Evolutionary conservation across 1,140 invertebrate genomes (phyloP).

Genomic region (Macrosteles quadrilineatus): DNA sequence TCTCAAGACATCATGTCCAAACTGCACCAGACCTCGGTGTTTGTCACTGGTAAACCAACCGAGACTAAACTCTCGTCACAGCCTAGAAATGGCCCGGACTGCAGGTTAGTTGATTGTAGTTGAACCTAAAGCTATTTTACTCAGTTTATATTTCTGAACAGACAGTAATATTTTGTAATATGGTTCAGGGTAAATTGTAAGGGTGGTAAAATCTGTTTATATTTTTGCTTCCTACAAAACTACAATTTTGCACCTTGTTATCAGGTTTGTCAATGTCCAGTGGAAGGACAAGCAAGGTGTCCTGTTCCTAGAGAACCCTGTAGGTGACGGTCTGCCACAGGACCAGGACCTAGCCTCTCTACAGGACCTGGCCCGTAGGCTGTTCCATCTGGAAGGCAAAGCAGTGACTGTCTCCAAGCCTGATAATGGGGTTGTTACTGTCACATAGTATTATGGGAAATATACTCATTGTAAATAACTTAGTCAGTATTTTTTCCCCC

Average conservation of each 20-base stretch:
- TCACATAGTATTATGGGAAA: background rate
- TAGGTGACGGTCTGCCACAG: background rate
- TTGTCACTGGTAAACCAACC: background rate
- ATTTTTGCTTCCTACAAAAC: background rate
- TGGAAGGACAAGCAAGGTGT: constrained; percentile 12
- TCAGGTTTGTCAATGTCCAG: background rate
- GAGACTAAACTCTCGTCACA: background rate
- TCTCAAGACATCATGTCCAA: background rate
- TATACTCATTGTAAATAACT: no score
- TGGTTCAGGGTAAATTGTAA: background rate
- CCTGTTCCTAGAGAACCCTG: constrained; percentile 13
- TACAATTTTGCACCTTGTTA: background rate
- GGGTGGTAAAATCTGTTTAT: background rate
- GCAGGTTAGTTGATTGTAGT: background rate
- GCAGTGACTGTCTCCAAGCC: background rate
- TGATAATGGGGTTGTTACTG: constrained; percentile 1
- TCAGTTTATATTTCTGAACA: background rate
- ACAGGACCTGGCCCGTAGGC: background rate
- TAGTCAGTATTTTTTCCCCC: no score
- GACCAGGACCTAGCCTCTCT: background rate
- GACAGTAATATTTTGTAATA: background rate
- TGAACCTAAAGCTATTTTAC: background rate
- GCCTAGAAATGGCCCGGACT: background rate
- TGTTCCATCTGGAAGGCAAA: background rate
- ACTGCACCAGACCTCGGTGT: background rate